phyloP scores from a whole-genome alignment of 2,888 invertebrate species.

The Nipponacmea schrenckii region DNA sequence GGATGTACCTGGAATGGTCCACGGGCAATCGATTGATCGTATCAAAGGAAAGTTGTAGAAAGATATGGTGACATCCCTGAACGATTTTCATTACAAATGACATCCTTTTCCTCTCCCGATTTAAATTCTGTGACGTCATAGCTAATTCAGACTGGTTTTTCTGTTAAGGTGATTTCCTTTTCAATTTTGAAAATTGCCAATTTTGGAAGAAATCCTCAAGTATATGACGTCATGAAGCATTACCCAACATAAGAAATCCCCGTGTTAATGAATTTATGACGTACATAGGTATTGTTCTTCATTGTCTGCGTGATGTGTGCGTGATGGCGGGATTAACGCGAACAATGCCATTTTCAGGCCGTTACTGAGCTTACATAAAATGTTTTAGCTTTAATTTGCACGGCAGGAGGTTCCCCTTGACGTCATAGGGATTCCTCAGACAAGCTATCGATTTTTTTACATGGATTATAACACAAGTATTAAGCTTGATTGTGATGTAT shows the following conservation, averaged over 20 bases:
- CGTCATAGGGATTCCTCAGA: neutral
- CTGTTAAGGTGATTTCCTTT: neutral
- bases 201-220: too few species aligned
- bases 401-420: neutral
- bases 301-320: neutral
- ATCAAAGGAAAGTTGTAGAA: too few species aligned
- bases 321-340: neutral
- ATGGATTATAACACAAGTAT: neutral
- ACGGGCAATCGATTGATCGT: too few species aligned
- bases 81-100: too few species aligned
- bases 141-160: too few species aligned
- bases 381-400: neutral
- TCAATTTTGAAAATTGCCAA: too few species aligned
- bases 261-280: neutral
- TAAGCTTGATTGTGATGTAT: neutral
- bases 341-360: neutral
- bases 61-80: too few species aligned
- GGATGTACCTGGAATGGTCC: too few species aligned
- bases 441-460: neutral
- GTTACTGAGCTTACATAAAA: neutral
- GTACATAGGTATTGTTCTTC: neutral
- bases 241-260: conserved; percentile 1
- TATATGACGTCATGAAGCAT: neutral
- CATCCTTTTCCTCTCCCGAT: too few species aligned
- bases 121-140: too few species aligned